Evolutionary conservation across 2,113 vertebrate species (phyloP).

Genomic region (Salvelinus namaycush): DNA sequence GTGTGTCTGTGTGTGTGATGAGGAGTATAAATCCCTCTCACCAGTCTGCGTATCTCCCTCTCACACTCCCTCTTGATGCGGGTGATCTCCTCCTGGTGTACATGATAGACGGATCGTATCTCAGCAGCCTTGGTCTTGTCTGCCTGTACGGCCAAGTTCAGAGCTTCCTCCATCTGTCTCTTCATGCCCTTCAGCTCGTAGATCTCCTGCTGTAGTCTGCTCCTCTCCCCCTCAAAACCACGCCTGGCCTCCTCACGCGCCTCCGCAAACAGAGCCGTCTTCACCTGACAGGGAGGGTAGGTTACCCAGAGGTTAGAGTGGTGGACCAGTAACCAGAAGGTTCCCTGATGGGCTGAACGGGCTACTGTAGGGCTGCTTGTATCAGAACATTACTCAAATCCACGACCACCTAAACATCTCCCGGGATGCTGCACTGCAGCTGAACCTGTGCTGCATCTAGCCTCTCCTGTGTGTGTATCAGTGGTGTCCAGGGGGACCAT

Average conservation of each 20-base stretch:
- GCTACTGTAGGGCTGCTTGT: too few species aligned
- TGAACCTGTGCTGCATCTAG: too few species aligned
- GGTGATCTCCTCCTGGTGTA: slow-evolving; percentile 92
- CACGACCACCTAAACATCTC: too few species aligned
- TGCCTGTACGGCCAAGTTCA: slow-evolving; percentile 82
- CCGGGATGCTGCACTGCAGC: too few species aligned
- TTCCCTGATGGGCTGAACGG: too few species aligned
- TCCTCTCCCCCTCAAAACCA: slow-evolving; percentile 86
- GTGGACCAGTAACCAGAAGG: too few species aligned
- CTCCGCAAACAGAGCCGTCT: slow-evolving; percentile 79
- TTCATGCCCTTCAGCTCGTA: slow-evolving; percentile 86
- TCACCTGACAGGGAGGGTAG: slow-evolving; percentile 55
- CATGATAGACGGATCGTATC: slow-evolving; percentile 89
- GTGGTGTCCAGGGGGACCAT: too few species aligned
- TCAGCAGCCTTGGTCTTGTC: slow-evolving; percentile 90
- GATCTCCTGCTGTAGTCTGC: slow-evolving; percentile 90
- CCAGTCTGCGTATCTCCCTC: slow-evolving; percentile 92
- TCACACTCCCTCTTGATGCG: slow-evolving; percentile 93
- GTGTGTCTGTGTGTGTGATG: neutral
- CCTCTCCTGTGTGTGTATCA: too few species aligned
- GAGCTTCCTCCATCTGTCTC: slow-evolving; percentile 85
- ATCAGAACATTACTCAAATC: too few species aligned
- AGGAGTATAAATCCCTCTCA: slow-evolving; percentile 60
- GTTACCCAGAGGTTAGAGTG: neutral
- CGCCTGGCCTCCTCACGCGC: slow-evolving; percentile 86